Base-by-base conservation (phyloP, 2,797 vertebrate genomes). In the Pyrocephalus nanus region DNA sequence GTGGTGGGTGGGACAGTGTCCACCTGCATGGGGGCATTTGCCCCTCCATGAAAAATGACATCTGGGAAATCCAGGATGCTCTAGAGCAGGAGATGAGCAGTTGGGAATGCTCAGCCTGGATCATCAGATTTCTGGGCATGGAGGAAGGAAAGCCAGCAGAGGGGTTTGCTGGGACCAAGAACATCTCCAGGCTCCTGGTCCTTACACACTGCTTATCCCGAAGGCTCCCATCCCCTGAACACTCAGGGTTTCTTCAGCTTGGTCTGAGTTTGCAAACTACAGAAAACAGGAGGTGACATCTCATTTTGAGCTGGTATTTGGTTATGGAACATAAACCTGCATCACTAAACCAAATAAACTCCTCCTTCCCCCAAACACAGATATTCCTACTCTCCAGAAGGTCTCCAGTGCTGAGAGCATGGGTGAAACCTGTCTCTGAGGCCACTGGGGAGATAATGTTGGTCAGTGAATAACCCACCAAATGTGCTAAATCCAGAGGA, bases 381-480 rank as follows among this genome's bases (percentile, higher is more conserved):
- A 15, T 0, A 0, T 34, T 91, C 60, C 54, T 50, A 10, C 12
- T 14, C 14, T 23, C 30, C 3, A 0, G 16, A 26, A n/a, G 29
- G n/a, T 36, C 47, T 72, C 78, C 32, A 19, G 0, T 2, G 48
- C 29, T 23, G 7, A 61, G 55, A 32, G 16, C 23, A n/a, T 5
- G 60, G 62, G 45, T 26, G 32, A 4, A 15, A 14, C 57, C 34
- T 2, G 1, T 2, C 4, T 62, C 58, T 1, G 1, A 90, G 67
- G 50, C 38, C 50, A 30, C 51, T 3, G 34, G 23, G 42, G 34
- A 76, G 23, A 36, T 12, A 42, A 82, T 1, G 9, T 0, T 54
- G n/a, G 30, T 29, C 47, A 42, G 6, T 20, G 14, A 73, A 54
- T 17, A 12, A 55, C 9, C 23, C 16, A 5, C 54, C 51, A 17